These are phyloP conservation scores for Mimachlamys varia DNA, from an alignment of 2,888 invertebrate species.

Conservation along the genomic window DNA sequence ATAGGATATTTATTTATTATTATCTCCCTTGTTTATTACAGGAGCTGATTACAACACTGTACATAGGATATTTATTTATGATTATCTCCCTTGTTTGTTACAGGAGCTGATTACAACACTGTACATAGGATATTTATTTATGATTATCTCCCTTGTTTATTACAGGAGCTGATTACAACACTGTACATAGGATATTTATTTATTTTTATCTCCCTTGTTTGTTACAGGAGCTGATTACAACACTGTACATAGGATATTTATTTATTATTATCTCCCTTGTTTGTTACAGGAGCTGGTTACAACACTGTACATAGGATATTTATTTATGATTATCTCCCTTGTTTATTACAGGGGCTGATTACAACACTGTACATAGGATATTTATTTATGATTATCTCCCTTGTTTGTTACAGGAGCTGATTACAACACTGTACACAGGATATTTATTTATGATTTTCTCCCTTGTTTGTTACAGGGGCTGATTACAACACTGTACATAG, in stretches of 20 bases:
- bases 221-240: constrained; percentile 84
- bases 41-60: constrained; percentile 83
- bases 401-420: no score
- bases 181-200: constrained; percentile 83
- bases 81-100: constrained; percentile 80
- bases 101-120: constrained; percentile 83
- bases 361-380: constrained; percentile 84
- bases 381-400: constrained; percentile 83
- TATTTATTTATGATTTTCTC: no score
- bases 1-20: constrained; percentile 84
- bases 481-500: no score
- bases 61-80: constrained; percentile 83
- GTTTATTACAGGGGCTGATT: constrained; percentile 81
- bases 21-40: constrained; percentile 79
- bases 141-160: constrained; percentile 81
- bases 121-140: constrained; percentile 83
- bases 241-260: constrained; percentile 83
- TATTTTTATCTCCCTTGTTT: constrained; percentile 84
- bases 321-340: constrained; percentile 83
- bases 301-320: constrained; percentile 83
- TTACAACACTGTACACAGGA: no score
- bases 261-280: constrained; percentile 82
- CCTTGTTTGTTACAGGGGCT: no score
- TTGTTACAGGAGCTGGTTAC: constrained; percentile 82
- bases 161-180: constrained; percentile 83